phyloP scores from a whole-genome alignment of 2,888 invertebrate genomes.

The Creontiades dilutus region DNA sequence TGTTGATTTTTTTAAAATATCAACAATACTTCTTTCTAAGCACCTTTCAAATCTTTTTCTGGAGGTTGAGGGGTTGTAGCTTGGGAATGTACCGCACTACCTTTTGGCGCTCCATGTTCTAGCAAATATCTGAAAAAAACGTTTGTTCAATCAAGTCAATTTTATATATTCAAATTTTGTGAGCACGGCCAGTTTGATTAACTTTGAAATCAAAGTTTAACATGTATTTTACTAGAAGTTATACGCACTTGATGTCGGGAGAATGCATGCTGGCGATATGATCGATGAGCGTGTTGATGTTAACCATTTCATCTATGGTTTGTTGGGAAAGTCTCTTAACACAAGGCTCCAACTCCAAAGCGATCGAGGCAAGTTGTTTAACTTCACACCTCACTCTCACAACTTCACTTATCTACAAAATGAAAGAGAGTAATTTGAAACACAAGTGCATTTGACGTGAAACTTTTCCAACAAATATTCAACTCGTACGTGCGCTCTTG shows the following conservation, averaged over 20 bases:
- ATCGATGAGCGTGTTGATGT: constrained; percentile 76
- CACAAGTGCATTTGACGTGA: no score
- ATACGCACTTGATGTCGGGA: constrained; percentile 73
- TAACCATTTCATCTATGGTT: constrained; percentile 76
- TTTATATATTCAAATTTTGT: no score
- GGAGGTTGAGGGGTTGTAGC: constrained; percentile 71
- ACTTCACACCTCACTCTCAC: constrained; percentile 83
- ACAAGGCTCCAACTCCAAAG: constrained; percentile 84
- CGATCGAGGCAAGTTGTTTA: constrained; percentile 83
- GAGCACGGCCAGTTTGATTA: no score
- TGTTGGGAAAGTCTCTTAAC: constrained; percentile 78
- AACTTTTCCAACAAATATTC: no score
- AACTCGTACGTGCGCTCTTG: no score
- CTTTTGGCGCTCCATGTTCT: constrained; percentile 71
- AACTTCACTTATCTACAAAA: constrained; percentile 83
- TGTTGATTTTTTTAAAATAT: no score
- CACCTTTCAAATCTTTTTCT: constrained; percentile 73
- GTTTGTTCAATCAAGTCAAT: no score
- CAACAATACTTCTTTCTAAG: no score
- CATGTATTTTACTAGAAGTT: no score
- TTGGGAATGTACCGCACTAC: constrained; percentile 60
- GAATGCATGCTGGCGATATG: constrained; percentile 74
- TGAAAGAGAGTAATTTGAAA: not conserved
- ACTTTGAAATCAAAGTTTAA: no score
- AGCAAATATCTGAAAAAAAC: constrained; percentile 67